Evolutionary conservation across 2,797 vertebrate genomes (phyloP).

Genomic region (Chloroceryle inda): DNA sequence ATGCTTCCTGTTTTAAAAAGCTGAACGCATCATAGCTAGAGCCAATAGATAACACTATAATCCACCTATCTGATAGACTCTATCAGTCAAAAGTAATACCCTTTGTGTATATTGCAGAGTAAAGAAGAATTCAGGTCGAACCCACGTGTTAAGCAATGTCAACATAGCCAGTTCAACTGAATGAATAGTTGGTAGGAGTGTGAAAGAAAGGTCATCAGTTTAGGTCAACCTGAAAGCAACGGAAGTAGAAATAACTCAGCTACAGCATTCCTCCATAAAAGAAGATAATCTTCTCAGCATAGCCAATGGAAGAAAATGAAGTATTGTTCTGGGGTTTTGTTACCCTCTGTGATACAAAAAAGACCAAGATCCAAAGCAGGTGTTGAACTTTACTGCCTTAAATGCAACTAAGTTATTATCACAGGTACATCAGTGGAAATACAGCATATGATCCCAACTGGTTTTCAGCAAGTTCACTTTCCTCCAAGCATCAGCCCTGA

Average conservation of each 20-base stretch:
- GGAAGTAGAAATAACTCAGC: background rate
- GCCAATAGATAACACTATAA: background rate
- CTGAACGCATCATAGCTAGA: background rate
- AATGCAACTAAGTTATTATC: background rate
- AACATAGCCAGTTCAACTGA: background rate
- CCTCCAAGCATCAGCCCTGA: background rate
- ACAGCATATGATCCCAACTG: accelerated
- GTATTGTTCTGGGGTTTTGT: background rate
- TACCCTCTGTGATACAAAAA: background rate
- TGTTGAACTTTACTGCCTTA: background rate
- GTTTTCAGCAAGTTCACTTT: background rate
- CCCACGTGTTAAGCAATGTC: background rate
- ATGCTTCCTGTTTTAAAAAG: background rate
- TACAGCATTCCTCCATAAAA: background rate
- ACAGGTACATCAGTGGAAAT: background rate
- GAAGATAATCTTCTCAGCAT: background rate
- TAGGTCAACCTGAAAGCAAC: background rate
- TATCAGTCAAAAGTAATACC: background rate
- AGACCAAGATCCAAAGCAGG: background rate
- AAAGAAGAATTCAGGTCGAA: background rate
- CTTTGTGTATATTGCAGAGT: background rate
- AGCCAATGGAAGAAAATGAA: background rate
- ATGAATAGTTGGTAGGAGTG: background rate
- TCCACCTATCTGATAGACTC: accelerated
- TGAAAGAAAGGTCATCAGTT: background rate